Percentiles rank a stretch among this genome's conserved stretches.
These are phyloP conservation scores for Aphidius gifuensis DNA, from an alignment of 1,140 invertebrate genomes.

Conservation along the genomic window DNA sequence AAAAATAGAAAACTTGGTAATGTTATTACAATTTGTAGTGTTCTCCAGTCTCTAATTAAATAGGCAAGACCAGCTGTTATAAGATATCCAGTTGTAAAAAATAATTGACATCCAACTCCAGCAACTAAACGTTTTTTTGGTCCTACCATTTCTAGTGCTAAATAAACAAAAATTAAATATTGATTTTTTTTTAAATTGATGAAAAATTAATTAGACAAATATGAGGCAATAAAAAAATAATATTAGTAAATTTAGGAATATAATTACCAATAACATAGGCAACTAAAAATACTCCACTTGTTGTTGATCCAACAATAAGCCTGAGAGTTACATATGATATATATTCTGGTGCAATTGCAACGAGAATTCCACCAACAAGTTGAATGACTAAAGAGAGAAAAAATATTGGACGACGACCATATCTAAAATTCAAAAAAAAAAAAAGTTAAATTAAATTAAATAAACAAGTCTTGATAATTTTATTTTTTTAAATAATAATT, in stretches of 20 bases:
- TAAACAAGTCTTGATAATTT: too few species aligned
- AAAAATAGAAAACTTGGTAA: constrained; percentile 69
- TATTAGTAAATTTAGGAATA: constrained; percentile 13
- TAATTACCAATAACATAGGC: constrained; percentile 72
- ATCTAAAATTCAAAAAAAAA: constrained; percentile 28
- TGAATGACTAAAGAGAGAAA: constrained; percentile 70
- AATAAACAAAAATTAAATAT: constrained; percentile 31
- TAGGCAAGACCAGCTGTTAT: constrained; percentile 70
- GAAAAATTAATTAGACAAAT: background rate
- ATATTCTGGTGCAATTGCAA: constrained; percentile 67
- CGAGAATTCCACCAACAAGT: constrained; percentile 63
- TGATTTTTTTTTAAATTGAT: too few species aligned
- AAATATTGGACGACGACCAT: constrained; percentile 70
- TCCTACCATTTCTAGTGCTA: constrained; percentile 81
- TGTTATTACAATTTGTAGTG: constrained; percentile 70
- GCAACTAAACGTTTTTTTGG: constrained; percentile 70
- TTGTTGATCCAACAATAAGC: constrained; percentile 70
- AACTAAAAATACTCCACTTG: constrained; percentile 73
- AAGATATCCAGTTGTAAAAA: constrained; percentile 76
- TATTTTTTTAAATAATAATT: too few species aligned
- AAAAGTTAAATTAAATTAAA: too few species aligned
- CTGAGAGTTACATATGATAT: constrained; percentile 67
- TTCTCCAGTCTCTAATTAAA: constrained; percentile 71
- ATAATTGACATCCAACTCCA: constrained; percentile 73
- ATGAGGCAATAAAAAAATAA: background rate